These are phyloP conservation scores for Heloderma charlesbogerti DNA, from an alignment of 2,113 vertebrate genomes.

Conservation along the genomic window DNA sequence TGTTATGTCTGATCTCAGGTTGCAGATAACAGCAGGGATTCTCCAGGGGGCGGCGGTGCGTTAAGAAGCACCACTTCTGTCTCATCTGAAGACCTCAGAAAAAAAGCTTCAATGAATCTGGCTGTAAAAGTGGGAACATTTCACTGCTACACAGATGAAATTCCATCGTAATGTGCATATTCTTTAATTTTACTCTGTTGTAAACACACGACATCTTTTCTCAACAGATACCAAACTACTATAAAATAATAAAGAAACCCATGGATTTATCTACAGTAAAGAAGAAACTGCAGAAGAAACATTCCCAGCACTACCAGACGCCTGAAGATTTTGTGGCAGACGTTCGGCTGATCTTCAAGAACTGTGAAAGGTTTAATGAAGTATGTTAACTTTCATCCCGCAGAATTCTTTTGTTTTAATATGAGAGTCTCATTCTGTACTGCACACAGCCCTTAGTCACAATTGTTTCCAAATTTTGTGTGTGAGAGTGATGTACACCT, in stretches of 20 bases:
- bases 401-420: constrained; percentile 12
- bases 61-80: background rate
- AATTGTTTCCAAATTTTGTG: background rate
- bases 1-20: no score
- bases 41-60: no score
- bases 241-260: constrained; percentile 98
- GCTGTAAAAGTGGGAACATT: constrained; percentile 9
- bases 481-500: constrained; percentile 30
- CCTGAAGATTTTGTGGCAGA: constrained; percentile 94
- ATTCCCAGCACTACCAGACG: constrained; percentile 92
- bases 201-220: constrained; percentile 26
- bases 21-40: no score
- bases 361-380: constrained; percentile 99
- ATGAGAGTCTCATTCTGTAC: background rate
- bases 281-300: constrained; percentile 92
- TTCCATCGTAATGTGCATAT: background rate
- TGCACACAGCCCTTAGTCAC: constrained; percentile 29
- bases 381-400: constrained; percentile 88
- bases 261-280: constrained; percentile 98
- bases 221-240: constrained; percentile 96
- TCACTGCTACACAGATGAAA: background rate
- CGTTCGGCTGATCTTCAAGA: constrained; percentile 95
- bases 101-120: constrained; percentile 7
- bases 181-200: constrained; percentile 31
- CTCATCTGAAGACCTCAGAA: background rate